A percentile compares a stretch with the other conserved stretches of the same genome.
These are phyloP conservation scores for Drosophila flavopinicola DNA, from an alignment of 2,888 invertebrate genomes.

Conservation along the genomic window DNA sequence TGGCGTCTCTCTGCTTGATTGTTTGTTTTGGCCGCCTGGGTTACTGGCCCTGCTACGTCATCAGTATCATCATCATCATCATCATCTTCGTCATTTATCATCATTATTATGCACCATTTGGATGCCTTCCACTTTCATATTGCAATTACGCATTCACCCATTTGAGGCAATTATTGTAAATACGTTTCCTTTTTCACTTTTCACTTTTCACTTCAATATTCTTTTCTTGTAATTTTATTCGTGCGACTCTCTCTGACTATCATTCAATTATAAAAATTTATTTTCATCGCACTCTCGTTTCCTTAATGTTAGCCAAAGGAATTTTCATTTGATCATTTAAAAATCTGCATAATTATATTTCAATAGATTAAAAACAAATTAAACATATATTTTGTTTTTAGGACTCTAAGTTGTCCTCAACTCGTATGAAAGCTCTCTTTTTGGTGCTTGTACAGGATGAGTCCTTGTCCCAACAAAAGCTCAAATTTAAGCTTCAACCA, in stretches of 20 bases:
- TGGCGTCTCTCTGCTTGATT: slow-evolving; percentile 68
- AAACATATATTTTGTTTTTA: background rate
- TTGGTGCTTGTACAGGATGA: background rate
- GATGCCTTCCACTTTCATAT: slow-evolving; percentile 29
- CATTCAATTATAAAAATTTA: too few relatives aligned
- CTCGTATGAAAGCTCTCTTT: slow-evolving; percentile 1
- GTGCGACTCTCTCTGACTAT: too few relatives aligned
- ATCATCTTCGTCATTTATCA: slow-evolving; percentile 11
- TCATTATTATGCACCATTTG: slow-evolving; percentile 7
- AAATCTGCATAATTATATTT: background rate
- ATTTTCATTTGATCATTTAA: too few relatives aligned
- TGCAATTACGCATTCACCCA: slow-evolving; percentile 55
- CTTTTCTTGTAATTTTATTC: slow-evolving; percentile 15
- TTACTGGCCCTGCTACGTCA: slow-evolving; percentile 30
- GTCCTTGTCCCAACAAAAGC: slow-evolving; percentile 22
- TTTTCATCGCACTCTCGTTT: too few relatives aligned
- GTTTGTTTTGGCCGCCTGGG: slow-evolving; percentile 37
- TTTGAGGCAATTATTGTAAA: slow-evolving; percentile 64
- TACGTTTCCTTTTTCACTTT: slow-evolving; percentile 41
- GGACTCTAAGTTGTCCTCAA: background rate
- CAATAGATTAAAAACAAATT: background rate
- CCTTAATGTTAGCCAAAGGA: too few relatives aligned
- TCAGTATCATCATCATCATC: slow-evolving; percentile 22
- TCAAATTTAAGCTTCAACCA: background rate
- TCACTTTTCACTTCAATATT: slow-evolving; percentile 25